Evolutionary conservation across 2,797 vertebrate species (phyloP).

Genomic region (Neomorphus geoffroyi): DNA sequence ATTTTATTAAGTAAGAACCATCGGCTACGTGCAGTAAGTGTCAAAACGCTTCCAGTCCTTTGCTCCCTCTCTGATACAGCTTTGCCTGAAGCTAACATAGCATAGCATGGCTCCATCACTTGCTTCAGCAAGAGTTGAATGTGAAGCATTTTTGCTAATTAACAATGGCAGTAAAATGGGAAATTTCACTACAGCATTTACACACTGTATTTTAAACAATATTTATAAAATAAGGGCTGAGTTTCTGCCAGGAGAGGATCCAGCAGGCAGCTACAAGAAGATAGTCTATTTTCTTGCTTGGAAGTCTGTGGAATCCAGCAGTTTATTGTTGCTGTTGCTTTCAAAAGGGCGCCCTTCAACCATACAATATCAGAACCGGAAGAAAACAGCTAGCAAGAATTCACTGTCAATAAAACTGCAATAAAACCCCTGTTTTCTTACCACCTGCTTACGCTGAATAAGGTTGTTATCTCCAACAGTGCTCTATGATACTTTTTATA

Average conservation of each 20-base stretch:
- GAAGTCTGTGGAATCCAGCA: not conserved
- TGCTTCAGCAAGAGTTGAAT: not conserved
- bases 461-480: not conserved
- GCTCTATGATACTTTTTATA: not conserved
- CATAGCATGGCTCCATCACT: not conserved
- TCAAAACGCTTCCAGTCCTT: not conserved
- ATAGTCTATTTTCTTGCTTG: not conserved
- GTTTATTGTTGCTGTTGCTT: not conserved
- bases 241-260: not conserved
- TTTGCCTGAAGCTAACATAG: not conserved
- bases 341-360: not conserved
- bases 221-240: not conserved
- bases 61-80: not conserved
- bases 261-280: not conserved
- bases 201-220: not conserved
- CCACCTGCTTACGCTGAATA: not conserved
- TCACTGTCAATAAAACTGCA: not conserved
- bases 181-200: not conserved
- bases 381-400: not conserved
- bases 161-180: not conserved
- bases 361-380: not conserved
- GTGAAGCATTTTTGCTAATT: not conserved
- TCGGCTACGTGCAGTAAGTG: rapidly evolving
- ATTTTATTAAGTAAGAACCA: not conserved
- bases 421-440: not conserved